A percentile compares a stretch with the other conserved stretches of the same genome.
These are phyloP conservation scores for Itoplectis maculator DNA, from an alignment of 2,888 invertebrate genomes.

Conservation along the genomic window DNA sequence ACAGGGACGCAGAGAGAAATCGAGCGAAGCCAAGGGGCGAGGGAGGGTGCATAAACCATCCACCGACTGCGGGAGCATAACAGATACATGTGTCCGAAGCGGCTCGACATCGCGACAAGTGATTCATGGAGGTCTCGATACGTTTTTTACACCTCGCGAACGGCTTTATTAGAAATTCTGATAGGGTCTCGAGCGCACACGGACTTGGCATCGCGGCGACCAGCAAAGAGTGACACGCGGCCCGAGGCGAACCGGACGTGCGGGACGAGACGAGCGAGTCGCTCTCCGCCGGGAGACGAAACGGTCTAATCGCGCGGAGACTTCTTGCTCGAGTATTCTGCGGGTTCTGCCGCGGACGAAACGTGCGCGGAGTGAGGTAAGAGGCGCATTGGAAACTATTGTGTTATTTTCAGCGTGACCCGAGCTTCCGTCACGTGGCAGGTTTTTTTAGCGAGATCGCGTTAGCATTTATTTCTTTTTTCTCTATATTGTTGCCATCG, in stretches of 20 bases:
- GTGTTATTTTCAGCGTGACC: conserved; percentile 29
- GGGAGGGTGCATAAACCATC: conserved; percentile 71
- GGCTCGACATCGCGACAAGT: conserved; percentile 80
- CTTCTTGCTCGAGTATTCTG: conserved; percentile 63
- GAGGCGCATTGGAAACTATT: conserved; percentile 19
- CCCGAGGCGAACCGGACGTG: conserved; percentile 70
- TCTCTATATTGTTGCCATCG: background rate
- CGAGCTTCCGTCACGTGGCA: conserved; percentile 75
- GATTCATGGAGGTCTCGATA: conserved; percentile 83
- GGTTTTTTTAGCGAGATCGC: conserved; percentile 75
- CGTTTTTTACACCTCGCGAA: conserved; percentile 81
- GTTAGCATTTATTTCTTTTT: background rate
- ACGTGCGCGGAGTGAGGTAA: conserved; percentile 17
- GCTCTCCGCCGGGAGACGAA: conserved; percentile 55
- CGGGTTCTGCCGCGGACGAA: conserved; percentile 50
- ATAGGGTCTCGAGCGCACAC: conserved; percentile 75
- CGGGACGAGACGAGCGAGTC: conserved; percentile 46
- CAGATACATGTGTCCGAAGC: conserved; percentile 81
- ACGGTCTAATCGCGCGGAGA: conserved; percentile 65
- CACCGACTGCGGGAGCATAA: conserved; percentile 72
- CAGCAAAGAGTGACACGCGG: conserved; percentile 78
- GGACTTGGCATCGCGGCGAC: conserved; percentile 63
- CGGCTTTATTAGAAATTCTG: conserved; percentile 84
- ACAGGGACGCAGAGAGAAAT: conserved; percentile 38
- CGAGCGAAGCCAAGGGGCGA: conserved; percentile 32